Base-by-base conservation (phyloP, 2,113 vertebrate genomes). In the Orcinus orca region DNA sequence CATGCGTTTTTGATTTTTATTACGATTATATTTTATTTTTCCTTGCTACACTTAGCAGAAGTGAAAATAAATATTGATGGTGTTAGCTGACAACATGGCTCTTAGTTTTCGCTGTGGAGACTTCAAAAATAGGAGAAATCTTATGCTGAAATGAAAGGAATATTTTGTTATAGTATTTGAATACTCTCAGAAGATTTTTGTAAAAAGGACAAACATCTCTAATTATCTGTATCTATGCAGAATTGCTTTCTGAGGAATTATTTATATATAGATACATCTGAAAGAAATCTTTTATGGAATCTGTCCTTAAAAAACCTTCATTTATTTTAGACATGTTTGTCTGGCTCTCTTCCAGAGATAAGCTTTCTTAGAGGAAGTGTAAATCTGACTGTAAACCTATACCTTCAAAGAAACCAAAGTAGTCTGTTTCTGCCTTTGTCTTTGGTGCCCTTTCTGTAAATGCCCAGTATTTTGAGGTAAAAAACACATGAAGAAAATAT, bases 171-270 rank as follows among this genome's bases (percentile, higher is more conserved):
- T 29, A 84, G 20, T 36, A 86, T 12, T 73, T 86, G 38, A 93
- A 86, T 74, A 60, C 29, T 21, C n/a, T 97, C 63, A 79, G 60
- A 93, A 60, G 41, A 3, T 14, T 88, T 88, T 41, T 79, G 47
- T 95, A 71, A 74, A 90, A 47, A 87, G 38, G 18, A 50, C 33
- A 73, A 15, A 25, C 21, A 76, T 83, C 53, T 92, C 53, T 86
- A 86, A 89, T 67, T 93, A 83, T 80, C 74, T 79, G 26, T 67
- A 81, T 38, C 50, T 76, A 44, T 83, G 38, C 11, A 90, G 36
- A 93, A 63, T 50, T 97, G 20, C 93, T 96, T 33, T 89, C n/a
- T 33, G 65, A 76, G 58, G 55, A 97, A 44, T n/a, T 55, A 47
- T 62, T 87, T 76, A 82, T 88, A 60, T 71, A 89, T 26, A 38